Base-by-base conservation (phyloP, 2,113 vertebrate genomes). In the Taxidea taxus region DNA sequence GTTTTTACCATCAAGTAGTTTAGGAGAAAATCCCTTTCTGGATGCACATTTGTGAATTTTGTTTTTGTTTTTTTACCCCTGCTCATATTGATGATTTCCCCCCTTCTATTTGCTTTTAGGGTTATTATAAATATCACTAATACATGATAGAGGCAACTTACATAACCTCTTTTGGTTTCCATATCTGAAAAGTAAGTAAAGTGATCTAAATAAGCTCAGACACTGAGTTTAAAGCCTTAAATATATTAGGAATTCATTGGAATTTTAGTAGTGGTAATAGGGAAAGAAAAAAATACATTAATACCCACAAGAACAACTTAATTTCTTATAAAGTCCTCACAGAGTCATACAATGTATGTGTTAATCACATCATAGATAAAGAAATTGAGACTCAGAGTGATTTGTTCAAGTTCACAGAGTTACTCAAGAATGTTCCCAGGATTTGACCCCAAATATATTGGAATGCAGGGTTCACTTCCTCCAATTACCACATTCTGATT, bases 291-390 rank as follows among this genome's bases (percentile, higher is more conserved):
- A 92, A 51, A 77, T 49, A 44, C 5, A 27, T 81, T 37, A 70
- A 56, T 87, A 86, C 16, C 21, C 39, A 34, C 1, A 86, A 78
- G 56, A 80, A 87, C 58, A 82, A 58, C 15, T 95, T 82, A 23
- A 72, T 93, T 97, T 84, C 51, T 93, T 39, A 31, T 87, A 72
- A 92, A 90, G 23, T 81, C 27, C n/a, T 80, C 14, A 96, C 23
- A 49, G 47, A 72, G 29, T 58, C 78, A 11, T 21, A 68, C 39
- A 37, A 72, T 14, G 7, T 68, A 31, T 62, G 2, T 58, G 0
- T 81, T 92, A 89, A 58, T 94, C 44, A 25, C 23, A 25, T 83
- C 75, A 49, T 37, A 42, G 7, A 86, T 39, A 8, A 83, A 77
- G 27, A 51, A 84, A 60, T 39, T 49, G 49, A 82, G 29, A 54